Percentiles rank a stretch among this genome's conserved stretches.
Evolutionary conservation across 2,888 invertebrate species (phyloP).

Genomic region (Lithophane semibrunnea): DNA sequence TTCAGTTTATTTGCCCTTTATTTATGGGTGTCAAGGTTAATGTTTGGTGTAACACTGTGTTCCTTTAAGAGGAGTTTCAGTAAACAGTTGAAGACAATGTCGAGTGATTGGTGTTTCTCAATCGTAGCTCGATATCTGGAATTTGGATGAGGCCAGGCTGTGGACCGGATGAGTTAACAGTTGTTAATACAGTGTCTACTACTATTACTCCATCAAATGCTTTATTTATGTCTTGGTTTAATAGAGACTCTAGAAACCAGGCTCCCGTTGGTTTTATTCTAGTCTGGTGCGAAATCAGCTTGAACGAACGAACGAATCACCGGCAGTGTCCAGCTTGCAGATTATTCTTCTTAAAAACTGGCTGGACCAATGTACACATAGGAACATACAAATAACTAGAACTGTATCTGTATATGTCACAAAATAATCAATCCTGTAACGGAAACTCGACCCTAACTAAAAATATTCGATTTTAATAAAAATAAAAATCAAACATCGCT

Average conservation of each 20-base stretch:
- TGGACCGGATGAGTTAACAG: neutral
- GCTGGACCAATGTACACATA: neutral
- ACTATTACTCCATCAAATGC: neutral
- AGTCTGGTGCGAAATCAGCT: neutral
- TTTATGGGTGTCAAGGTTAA: conserved; percentile 80
- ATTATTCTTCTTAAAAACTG: neutral
- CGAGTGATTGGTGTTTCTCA: conserved; percentile 50
- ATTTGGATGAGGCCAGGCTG: neutral
- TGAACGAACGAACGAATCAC: neutral
- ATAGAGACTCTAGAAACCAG: neutral
- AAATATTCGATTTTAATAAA: conserved; percentile 52
- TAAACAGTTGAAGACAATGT: conserved; percentile 60
- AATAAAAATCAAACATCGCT: conserved; percentile 60
- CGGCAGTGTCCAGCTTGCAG: neutral
- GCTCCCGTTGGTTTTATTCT: neutral
- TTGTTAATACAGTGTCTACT: neutral
- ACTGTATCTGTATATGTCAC: conserved; percentile 15
- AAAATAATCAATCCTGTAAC: conserved; percentile 40
- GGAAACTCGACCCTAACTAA: conserved; percentile 53
- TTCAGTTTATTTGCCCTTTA: conserved; percentile 70
- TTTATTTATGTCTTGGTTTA: neutral
- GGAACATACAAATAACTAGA: neutral
- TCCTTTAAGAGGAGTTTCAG: conserved; percentile 37
- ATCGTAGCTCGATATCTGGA: conserved; percentile 15
- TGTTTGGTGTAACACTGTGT: conserved; percentile 66